Evolutionary conservation across 2,797 vertebrate genomes (phyloP).

Genomic region (Leucoraja ocellata): DNA sequence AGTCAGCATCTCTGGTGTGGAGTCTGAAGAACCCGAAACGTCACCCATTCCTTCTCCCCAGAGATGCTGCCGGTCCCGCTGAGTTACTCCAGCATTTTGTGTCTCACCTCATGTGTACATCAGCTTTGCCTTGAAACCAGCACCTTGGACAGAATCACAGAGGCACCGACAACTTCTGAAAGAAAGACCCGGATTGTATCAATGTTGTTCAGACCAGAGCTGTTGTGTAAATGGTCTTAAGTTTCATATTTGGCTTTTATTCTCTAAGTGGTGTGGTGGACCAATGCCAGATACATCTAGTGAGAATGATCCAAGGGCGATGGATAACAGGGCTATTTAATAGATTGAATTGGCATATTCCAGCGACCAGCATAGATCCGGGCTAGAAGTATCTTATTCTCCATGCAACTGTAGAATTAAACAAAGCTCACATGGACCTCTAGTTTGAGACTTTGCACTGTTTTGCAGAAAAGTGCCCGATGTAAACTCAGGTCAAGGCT

Average conservation of each 20-base stretch:
- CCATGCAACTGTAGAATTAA: neutral
- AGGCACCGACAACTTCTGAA: neutral
- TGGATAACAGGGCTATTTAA: neutral
- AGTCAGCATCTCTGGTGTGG: no score
- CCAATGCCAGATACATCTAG: neutral
- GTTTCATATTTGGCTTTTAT: neutral
- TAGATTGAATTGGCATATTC: neutral
- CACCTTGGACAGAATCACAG: neutral
- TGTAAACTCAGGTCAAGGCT: neutral
- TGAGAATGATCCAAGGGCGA: constrained; percentile 18
- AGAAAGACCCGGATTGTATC: neutral
- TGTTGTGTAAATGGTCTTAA: neutral
- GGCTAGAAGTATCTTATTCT: neutral
- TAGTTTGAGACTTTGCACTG: neutral
- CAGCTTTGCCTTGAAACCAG: neutral
- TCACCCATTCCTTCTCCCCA: no score
- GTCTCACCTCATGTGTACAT: neutral
- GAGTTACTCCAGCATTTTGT: no score
- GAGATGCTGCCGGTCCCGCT: no score
- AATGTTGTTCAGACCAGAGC: neutral
- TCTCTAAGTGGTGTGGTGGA: constrained; percentile 19
- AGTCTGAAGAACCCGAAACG: no score
- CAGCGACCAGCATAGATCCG: neutral
- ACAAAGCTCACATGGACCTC: neutral
- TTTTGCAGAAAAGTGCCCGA: neutral